Conservation (phyloP, 2,113 vertebrate genomes). For the Poecilia latipinna region DNA sequence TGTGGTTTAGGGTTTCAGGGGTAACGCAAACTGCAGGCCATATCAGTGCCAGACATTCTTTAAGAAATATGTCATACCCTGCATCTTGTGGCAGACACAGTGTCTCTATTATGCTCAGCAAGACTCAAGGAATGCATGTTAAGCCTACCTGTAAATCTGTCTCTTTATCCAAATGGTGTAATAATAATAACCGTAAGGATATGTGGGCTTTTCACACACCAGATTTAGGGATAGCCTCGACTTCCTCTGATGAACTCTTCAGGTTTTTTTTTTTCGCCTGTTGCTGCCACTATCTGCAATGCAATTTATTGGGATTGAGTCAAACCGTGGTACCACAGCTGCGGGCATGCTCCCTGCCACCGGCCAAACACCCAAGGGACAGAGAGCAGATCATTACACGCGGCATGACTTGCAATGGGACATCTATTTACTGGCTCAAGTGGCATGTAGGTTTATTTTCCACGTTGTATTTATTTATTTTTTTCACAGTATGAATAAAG, state of each 20-base stretch:
- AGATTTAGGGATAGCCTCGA: background rate
- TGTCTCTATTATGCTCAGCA: slow-evolving; percentile 36
- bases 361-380: too few relatives aligned
- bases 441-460: background rate
- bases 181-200: background rate
- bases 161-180: background rate
- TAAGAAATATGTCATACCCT: slow-evolving; percentile 34
- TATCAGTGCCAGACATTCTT: slow-evolving; percentile 61
- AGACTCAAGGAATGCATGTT: slow-evolving; percentile 20
- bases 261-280: background rate
- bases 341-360: too few relatives aligned
- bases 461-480: background rate
- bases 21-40: slow-evolving; percentile 23
- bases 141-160: slow-evolving; percentile 36
- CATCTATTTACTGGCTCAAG: background rate
- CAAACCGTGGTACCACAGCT: too few relatives aligned
- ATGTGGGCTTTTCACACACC: background rate
- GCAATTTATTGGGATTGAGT: too few relatives aligned
- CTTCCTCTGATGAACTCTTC: background rate
- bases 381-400: too few relatives aligned
- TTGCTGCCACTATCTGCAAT: background rate
- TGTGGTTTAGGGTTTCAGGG: slow-evolving; percentile 12
- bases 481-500: background rate
- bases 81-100: slow-evolving; percentile 9
- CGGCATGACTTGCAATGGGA: too few relatives aligned